phyloP scores from a whole-genome alignment of 37 sponge, comb jelly and placozoan species.

The Agelas oroides region DNA sequence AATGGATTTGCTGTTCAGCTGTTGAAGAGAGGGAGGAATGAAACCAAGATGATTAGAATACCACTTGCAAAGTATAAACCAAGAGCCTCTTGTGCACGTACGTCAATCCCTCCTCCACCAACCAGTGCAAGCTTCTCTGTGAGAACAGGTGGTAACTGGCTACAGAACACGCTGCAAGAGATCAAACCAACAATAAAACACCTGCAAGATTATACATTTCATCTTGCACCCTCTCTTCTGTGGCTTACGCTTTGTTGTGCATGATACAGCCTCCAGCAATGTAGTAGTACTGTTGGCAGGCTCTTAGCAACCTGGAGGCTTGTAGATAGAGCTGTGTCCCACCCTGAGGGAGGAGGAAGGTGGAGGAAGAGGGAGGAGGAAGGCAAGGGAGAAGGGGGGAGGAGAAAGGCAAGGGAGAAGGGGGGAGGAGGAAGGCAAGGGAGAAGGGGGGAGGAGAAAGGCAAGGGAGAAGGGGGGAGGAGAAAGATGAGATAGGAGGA shows the following conservation, averaged over 20 bases:
- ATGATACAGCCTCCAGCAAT: constrained; percentile 51
- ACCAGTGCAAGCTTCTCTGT: constrained; percentile 55
- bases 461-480: too few relatives aligned
- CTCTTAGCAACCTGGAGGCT: constrained; percentile 49
- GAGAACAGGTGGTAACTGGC: constrained; percentile 49
- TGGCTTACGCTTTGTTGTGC: constrained; percentile 56
- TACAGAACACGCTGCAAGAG: constrained; percentile 44
- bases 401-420: too few relatives aligned
- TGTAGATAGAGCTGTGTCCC: constrained; percentile 16
- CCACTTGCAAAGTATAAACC: too few relatives aligned
- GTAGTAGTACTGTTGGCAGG: constrained; percentile 46
- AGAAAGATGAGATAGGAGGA: too few relatives aligned
- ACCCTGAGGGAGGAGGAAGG: neutral
- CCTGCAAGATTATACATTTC: too few relatives aligned
- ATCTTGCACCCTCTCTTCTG: too few relatives aligned
- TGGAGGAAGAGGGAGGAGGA: too few relatives aligned
- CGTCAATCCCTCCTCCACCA: constrained; percentile 28
- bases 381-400: too few relatives aligned
- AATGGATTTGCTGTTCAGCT: constrained; percentile 38
- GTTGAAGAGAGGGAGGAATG: neutral
- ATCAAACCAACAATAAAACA: too few relatives aligned
- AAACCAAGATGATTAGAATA: neutral
- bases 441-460: too few relatives aligned
- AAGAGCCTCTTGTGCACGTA: neutral
- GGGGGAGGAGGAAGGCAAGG: too few relatives aligned